Percentiles rank a stretch among this genome's conserved stretches.
Evolutionary conservation across 2,113 vertebrate species (phyloP).

Genomic region (Labeo rohita): DNA sequence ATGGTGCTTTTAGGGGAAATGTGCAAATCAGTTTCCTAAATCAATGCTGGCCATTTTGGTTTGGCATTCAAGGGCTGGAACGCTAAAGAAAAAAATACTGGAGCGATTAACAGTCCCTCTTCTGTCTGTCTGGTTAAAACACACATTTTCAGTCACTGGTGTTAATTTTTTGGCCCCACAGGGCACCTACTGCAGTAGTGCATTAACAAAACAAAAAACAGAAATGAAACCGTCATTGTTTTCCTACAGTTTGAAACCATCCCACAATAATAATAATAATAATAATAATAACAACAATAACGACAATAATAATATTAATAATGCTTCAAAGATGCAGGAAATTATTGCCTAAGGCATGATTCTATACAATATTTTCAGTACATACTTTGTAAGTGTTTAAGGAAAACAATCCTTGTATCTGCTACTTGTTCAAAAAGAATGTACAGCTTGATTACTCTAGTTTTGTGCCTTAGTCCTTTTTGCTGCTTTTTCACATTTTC

Average conservation of each 20-base stretch:
- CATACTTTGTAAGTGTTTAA: slow-evolving; percentile 81
- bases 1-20: not conserved
- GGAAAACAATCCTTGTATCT: slow-evolving; percentile 72
- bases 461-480: slow-evolving; percentile 56
- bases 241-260: slow-evolving; percentile 71
- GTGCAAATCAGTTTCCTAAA: slow-evolving; percentile 37
- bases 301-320: slow-evolving; percentile 80
- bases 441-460: slow-evolving; percentile 79
- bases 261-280: slow-evolving; percentile 42
- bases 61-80: slow-evolving; percentile 15
- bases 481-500: slow-evolving; percentile 57
- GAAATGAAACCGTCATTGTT: slow-evolving; percentile 75
- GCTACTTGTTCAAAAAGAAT: slow-evolving; percentile 75
- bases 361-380: slow-evolving; percentile 75
- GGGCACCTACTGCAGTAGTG: slow-evolving; percentile 86
- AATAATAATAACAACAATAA: slow-evolving; percentile 75
- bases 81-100: slow-evolving; percentile 42
- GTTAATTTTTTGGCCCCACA: slow-evolving; percentile 31
- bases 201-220: slow-evolving; percentile 74
- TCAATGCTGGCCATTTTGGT: slow-evolving; percentile 30
- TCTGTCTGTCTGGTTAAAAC: not conserved
- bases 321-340: slow-evolving; percentile 87
- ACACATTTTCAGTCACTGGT: slow-evolving; percentile 8
- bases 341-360: slow-evolving; percentile 87
- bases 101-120: not conserved